Base-by-base conservation (phyloP, 2,888 invertebrate species). In the Lamproptera curius region DNA sequence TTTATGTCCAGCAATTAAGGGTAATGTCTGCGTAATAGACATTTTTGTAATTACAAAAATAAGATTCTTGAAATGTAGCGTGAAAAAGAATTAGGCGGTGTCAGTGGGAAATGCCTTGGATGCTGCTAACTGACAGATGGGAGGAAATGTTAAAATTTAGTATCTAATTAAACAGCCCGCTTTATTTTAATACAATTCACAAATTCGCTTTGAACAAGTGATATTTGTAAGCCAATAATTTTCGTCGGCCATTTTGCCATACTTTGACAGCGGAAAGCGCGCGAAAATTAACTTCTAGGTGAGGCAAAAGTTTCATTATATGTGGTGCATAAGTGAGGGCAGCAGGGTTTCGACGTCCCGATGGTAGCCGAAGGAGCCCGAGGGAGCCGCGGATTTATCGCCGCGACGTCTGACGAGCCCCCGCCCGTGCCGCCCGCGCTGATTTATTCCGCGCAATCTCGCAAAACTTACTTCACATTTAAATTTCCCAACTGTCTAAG, bases 1-100 rank as follows among this genome's bases (percentile, higher is more conserved):
- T 88, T 88, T 88, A 88, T 87, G 87, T 87, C 79, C 84, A 84
- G 84, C 85, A 87, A 86, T 87, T 87, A 87, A 87, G 87, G 86
- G 86, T 85, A 87, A 86, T 81, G 86, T 83, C 77, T 83, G 74
- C 78, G 83, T 82, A 81, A 81, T 84, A 84, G 86, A 87, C 86
- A 85, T 86, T 87, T 86, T 87, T 86, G 86, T 87, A 87, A 87
- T 87, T 87, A 87, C 87, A 84, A 87, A 86, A 87, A 87, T 87
- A 86, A 84, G 87, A 85, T 85, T 86, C 84, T 80, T 81, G 85
- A 86, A 86, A 86, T 86, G 87, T 87, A 87, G 84, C 87, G 87
- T 86, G 84, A 86, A 84, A 84, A 86, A 85, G 85, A 84, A 86
- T 87, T 85, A 76, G 85, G 79, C 65, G 73, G 72, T 76, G 66